These are phyloP conservation scores for Drosophila neotestacea DNA, from an alignment of 2,888 invertebrate genomes.

Conservation along the genomic window DNA sequence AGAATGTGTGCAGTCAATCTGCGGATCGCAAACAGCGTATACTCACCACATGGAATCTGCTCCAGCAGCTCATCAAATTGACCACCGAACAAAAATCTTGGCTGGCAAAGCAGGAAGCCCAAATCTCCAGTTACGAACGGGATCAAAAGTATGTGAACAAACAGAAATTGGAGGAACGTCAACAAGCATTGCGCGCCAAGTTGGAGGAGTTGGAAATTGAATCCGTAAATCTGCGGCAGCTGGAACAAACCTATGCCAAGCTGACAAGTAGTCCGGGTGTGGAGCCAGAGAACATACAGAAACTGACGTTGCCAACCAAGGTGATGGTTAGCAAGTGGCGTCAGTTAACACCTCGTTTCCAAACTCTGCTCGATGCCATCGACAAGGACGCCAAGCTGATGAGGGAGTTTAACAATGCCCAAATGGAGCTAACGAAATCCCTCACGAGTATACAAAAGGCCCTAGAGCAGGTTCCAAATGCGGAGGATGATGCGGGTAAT, in stretches of 20 bases:
- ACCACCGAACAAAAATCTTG: slow-evolving; percentile 88
- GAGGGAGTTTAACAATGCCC: slow-evolving; percentile 90
- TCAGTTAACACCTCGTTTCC: slow-evolving; percentile 87
- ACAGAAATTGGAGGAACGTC: slow-evolving; percentile 87
- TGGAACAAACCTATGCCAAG: slow-evolving; percentile 90
- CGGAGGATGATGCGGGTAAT: slow-evolving; percentile 85
- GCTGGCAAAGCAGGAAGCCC: slow-evolving; percentile 88
- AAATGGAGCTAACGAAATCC: slow-evolving; percentile 89
- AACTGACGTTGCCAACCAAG: slow-evolving; percentile 88
- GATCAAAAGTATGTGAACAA: slow-evolving; percentile 87
- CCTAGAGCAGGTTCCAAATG: slow-evolving; percentile 89
- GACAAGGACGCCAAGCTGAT: slow-evolving; percentile 88
- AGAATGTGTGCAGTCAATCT: slow-evolving; percentile 90
- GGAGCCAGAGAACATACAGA: slow-evolving; percentile 89
- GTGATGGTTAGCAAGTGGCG: slow-evolving; percentile 89
- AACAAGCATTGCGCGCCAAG: slow-evolving; percentile 87
- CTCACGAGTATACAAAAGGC: slow-evolving; percentile 90
- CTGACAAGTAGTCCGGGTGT: slow-evolving; percentile 89
- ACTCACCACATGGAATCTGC: slow-evolving; percentile 87
- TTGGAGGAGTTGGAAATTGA: slow-evolving; percentile 87
- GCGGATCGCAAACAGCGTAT: slow-evolving; percentile 90
- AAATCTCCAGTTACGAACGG: slow-evolving; percentile 87
- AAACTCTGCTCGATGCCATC: slow-evolving; percentile 87
- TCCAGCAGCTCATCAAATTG: slow-evolving; percentile 87
- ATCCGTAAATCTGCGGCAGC: slow-evolving; percentile 87